A percentile compares a stretch with the other conserved stretches of the same genome.
Evolutionary conservation across 2,888 invertebrate species (phyloP).

Genomic region (Nemapogon koenigi): DNA sequence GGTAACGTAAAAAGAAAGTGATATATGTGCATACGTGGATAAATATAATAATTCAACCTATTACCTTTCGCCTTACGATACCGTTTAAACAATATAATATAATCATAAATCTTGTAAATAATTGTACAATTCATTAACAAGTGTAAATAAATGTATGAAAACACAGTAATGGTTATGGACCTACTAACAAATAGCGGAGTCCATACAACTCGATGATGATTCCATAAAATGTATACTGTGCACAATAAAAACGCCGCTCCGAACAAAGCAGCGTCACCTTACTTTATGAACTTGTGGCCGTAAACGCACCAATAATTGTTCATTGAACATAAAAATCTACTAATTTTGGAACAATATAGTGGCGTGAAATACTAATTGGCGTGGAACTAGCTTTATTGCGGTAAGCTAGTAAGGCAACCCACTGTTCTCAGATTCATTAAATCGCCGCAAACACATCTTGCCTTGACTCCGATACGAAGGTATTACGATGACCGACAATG

Average conservation of each 20-base stretch:
- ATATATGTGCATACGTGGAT: too few relatives aligned
- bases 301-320: slow-evolving; percentile 39
- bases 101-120: slow-evolving; percentile 20
- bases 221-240: slow-evolving; percentile 63
- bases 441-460: too few relatives aligned
- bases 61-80: too few relatives aligned
- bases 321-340: slow-evolving; percentile 22
- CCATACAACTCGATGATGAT: slow-evolving; percentile 61
- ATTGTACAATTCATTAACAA: slow-evolving; percentile 31
- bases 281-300: slow-evolving; percentile 40
- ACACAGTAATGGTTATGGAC: slow-evolving; percentile 59
- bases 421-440: too few relatives aligned
- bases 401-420: too few relatives aligned
- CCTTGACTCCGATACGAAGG: slow-evolving; percentile 37
- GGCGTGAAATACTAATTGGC: slow-evolving; percentile 28
- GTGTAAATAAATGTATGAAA: slow-evolving; percentile 49
- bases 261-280: slow-evolving; percentile 56
- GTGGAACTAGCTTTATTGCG: slow-evolving; percentile 29
- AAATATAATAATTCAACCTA: too few relatives aligned
- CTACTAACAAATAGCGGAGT: slow-evolving; percentile 49
- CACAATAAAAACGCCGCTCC: slow-evolving; percentile 52
- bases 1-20: too few relatives aligned
- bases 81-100: too few relatives aligned
- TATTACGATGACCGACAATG: too few relatives aligned
- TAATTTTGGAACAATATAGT: slow-evolving; percentile 28